Base-by-base conservation (phyloP, 2,113 vertebrate genomes). In the Anolis sagrei region DNA sequence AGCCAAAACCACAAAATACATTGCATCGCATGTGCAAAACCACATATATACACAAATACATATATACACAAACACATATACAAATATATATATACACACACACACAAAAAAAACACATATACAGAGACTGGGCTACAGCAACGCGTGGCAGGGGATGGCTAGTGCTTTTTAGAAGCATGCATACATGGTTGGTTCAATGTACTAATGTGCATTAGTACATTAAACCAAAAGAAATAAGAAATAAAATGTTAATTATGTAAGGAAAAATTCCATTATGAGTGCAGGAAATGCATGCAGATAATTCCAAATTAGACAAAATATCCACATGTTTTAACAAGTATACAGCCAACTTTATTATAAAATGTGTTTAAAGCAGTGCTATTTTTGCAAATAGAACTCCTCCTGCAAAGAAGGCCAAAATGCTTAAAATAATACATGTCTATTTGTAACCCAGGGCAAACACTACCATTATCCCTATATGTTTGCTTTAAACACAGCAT, bases 401-500 rank as follows among this genome's bases (percentile, higher is more conserved):
- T 36, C 39, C 39, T 44, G 3, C 39, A 39, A 68, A 68, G n/a
- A 68, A 11, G 6, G 70, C 18, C 32, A 68, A 27, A 80, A n/a
- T 81, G n/a, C 16, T 81, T 36, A 66, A 81, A 81, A 68, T 81
- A 68, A 68, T 32, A 68, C 36, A 68, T 62, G 48, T 68, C 8
- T 49, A 7, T 69, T 68, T 49, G 39, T n/a, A 44, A 48, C 8
- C 62, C 44, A 68, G n/a, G 32, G 18, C 16, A 68, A 68, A 81
- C 27, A 44, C 25, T 7, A n/a, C 34, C 61, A 48, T 44, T 64
- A 29, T 39, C 27, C 44, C 25, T 29, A 18, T 7, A 68, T n/a
- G 18, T 11, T 81, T 14, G 27, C 29, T 80, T 48, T 69, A 78
- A 69, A 51, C 44, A 68, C 27, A 68, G 27, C 8, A 68, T 32